phyloP scores from a whole-genome alignment of 2,113 vertebrate species.

The Ascaphus truei region DNA sequence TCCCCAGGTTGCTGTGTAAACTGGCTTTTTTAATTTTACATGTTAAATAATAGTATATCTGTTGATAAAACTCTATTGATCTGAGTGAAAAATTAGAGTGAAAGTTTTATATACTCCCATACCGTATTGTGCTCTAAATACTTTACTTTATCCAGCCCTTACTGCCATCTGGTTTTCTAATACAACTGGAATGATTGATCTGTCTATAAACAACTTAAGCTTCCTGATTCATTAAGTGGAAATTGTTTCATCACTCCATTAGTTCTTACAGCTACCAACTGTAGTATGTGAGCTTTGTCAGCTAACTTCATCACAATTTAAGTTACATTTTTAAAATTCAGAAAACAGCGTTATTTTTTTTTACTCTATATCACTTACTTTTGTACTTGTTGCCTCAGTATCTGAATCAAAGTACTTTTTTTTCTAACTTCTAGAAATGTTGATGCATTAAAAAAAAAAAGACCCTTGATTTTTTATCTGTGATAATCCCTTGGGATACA shows the following conservation, averaged over 20 bases:
- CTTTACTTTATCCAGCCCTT: not conserved
- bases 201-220: constrained; percentile 29
- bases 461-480: too few relatives aligned
- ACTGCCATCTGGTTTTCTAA: constrained; percentile 24
- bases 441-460: too few relatives aligned
- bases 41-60: too few relatives aligned
- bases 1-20: not conserved
- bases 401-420: too few relatives aligned
- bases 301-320: constrained; percentile 21
- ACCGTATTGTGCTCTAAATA: not conserved
- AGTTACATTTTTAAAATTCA: not conserved
- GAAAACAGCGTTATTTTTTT: too few relatives aligned
- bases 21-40: not conserved
- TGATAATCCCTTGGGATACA: too few relatives aligned
- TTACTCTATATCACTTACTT: too few relatives aligned
- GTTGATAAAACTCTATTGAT: not conserved
- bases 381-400: too few relatives aligned
- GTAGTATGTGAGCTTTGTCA: constrained; percentile 3
- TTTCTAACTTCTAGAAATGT: too few relatives aligned
- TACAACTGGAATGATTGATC: constrained; percentile 13
- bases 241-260: constrained; percentile 29
- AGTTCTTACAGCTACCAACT: constrained; percentile 21
- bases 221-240: constrained; percentile 32
- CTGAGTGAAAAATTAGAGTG: not conserved
- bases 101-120: not conserved